These are phyloP conservation scores for Drosophila baimaii DNA, from an alignment of 1,140 invertebrate genomes.

Conservation along the genomic window DNA sequence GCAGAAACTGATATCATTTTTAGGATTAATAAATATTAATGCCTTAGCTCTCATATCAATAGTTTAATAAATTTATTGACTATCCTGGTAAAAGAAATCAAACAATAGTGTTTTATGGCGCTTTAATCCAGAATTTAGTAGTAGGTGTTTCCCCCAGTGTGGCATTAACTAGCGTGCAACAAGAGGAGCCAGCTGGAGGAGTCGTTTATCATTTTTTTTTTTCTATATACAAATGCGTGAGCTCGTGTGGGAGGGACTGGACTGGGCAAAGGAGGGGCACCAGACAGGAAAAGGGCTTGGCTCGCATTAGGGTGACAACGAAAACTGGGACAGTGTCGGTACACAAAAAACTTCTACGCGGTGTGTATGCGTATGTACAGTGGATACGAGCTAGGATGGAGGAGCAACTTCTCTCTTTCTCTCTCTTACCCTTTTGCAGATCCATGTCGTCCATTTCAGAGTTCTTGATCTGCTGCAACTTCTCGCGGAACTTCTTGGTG, in stretches of 20 bases:
- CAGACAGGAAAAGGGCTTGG: slow-evolving; percentile 73
- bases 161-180: slow-evolving; percentile 64
- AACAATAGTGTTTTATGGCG: neutral
- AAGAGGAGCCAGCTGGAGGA: slow-evolving; percentile 46
- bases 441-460: slow-evolving; percentile 94
- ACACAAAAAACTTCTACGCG: slow-evolving; percentile 44
- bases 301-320: slow-evolving; percentile 61
- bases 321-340: slow-evolving; percentile 62
- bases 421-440: slow-evolving; percentile 89
- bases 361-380: slow-evolving; percentile 31
- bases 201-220: slow-evolving; percentile 69
- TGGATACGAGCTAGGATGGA: slow-evolving; percentile 11
- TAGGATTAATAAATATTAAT: no score
- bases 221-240: slow-evolving; percentile 73
- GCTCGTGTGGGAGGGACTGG: slow-evolving; percentile 34
- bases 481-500: slow-evolving; percentile 91
- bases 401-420: slow-evolving; percentile 45
- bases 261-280: slow-evolving; percentile 17
- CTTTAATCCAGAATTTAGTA: neutral
- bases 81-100: no score
- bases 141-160: slow-evolving; percentile 5
- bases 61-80: neutral
- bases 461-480: slow-evolving; percentile 92
- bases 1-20: neutral
- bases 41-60: no score